Evolutionary conservation across 1,140 invertebrate genomes (phyloP), one percentile per base, ranked within the genome.

Genomic region (Neotoxoptera formosana): DNA sequence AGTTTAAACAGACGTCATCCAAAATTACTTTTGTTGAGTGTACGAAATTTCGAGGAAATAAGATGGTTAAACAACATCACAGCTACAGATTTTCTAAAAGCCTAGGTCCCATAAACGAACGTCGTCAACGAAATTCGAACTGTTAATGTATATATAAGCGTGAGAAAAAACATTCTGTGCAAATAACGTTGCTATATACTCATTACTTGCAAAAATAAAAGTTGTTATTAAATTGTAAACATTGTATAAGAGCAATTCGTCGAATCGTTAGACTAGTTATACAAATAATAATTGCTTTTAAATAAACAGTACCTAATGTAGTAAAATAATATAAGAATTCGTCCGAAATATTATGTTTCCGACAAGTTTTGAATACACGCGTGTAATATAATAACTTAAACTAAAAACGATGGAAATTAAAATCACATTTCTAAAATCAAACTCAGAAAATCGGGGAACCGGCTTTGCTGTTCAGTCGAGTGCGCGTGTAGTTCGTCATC

Each of bases 141-240:
- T 76, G 60, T 76, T 76, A 34, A 76, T 76, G 60, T 76, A 76
- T 76, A 76, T 76, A 76, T 76, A 76, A 76, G 60, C 60, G 60
- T n/a, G 60, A 76, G 60, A 76, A 76, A 76, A 76, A 76, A 76
- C 60, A 34, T 76, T 76, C 60, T 76, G 60, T 76, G 14, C 60
- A 76, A 76, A 76, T 76, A 76, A 76, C n/a, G 60, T 76, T n/a
- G 6, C 30, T 76, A 76, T 76, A 76, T 76, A n/a, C 60, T 76
- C 60, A 76, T 76, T 76, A 76, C n/a, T 76, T 20, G n/a, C 60
- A 14, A 76, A 76, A 76, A 76, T 76, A 76, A 76, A 76, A n/a
- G 60, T 76, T 76, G 60, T 76, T 76, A 76, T 76, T n/a, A 76
- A 76, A 76, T 76, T 9, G 60, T 76, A 76, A 76, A 76, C n/a